phyloP scores from a whole-genome alignment of 1,140 invertebrate species.

The Drusus annulatus region DNA sequence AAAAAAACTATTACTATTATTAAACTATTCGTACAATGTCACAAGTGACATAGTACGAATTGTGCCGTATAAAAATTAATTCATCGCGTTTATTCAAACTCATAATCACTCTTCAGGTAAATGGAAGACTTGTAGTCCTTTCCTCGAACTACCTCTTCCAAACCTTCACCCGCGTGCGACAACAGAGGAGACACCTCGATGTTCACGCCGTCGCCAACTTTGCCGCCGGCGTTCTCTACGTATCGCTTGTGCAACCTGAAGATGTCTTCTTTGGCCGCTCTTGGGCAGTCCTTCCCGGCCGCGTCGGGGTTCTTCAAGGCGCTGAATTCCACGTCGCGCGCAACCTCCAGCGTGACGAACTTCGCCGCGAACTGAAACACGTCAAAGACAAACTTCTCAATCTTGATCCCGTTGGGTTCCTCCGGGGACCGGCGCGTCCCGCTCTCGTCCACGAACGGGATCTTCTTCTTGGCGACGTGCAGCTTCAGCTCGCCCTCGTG shows the following conservation, averaged over 20 bases:
- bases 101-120: conserved; percentile 37
- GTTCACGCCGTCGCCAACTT: conserved; percentile 77
- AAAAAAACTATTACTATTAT: too few species aligned
- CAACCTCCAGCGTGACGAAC: conserved; percentile 95
- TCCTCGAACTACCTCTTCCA: conserved; percentile 77
- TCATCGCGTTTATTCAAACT: not conserved
- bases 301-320: conserved; percentile 95
- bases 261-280: conserved; percentile 86
- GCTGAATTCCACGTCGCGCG: conserved; percentile 95
- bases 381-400: conserved; percentile 99
- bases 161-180: conserved; percentile 92
- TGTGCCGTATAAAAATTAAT: too few species aligned
- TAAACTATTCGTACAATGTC: too few species aligned
- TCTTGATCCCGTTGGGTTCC: conserved; percentile 96
- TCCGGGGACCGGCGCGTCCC: conserved; percentile 83
- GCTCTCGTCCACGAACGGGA: conserved; percentile 85
- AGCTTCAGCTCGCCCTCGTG: conserved; percentile 85
- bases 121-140: conserved; percentile 81
- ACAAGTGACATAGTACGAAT: too few species aligned
- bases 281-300: conserved; percentile 91
- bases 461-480: conserved; percentile 98
- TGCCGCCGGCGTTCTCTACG: conserved; percentile 88
- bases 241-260: conserved; percentile 88
- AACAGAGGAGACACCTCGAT: conserved; percentile 94
- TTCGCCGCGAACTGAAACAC: conserved; percentile 94